Base-by-base conservation (phyloP, 2,888 invertebrate genomes). In the Thysanoteuthis rhombus region DNA sequence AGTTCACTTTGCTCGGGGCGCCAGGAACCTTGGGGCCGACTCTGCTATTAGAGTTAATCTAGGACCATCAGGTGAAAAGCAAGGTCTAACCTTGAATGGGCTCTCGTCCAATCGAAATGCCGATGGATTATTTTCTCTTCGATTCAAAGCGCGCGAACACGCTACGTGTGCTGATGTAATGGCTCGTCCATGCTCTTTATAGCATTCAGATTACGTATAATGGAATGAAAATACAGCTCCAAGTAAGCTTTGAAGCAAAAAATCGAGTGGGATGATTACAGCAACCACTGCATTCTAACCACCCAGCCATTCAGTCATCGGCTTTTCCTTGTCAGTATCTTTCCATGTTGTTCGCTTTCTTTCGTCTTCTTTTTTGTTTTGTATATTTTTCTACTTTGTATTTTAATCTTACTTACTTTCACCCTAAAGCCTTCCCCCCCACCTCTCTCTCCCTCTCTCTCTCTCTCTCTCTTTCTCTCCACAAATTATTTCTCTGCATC, bases 51-150 rank as follows among this genome's bases (percentile, higher is more conserved):
- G 12, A n/a, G n/a, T 12, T 75, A 75, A 75, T 75, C 75, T 16
- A 75, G 36, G n/a, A 36, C n/a, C 75, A n/a, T 75, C 75, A 75
- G n/a, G 16, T 75, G 75, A 75, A 75, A 75, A 75, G 75, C n/a
- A 75, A 75, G 75, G 75, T 75, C n/a, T 75, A 75, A 75, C 75
- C 75, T n/a, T 75, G 75, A 75, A 75, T 75, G 75, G n/a, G n/a
- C n/a, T 75, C 12, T n/a, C n/a, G 36, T n/a, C 75, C 75, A 75
- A 75, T n/a, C n/a, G 10, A n/a, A 75, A 75, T 75, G n/a, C 75
- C n/a, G 75, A n/a, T 75, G n/a, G n/a, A 75, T 75, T 75, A 75
- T 75, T 75, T 75, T 75, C n/a, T 75, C 4, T 75, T 75, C n/a
- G n/a, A 75, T 12, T 75, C 75, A 75, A 75, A 75, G 4, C 75